These are phyloP conservation scores for Myotis brandtii DNA, from an alignment of 2,113 vertebrate species.

Conservation along the genomic window DNA sequence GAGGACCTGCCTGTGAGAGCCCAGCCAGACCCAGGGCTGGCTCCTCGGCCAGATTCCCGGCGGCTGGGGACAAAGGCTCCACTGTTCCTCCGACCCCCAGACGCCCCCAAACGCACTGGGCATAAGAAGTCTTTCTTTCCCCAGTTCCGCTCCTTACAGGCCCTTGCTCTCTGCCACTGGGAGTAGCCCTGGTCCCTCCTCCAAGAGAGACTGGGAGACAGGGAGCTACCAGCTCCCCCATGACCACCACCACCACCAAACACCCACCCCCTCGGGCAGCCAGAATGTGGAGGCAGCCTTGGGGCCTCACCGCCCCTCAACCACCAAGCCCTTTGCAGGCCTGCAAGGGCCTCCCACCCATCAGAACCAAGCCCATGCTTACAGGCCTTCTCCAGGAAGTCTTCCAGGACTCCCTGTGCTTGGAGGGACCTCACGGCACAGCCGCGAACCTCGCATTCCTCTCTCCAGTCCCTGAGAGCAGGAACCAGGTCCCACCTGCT, in stretches of 20 bases:
- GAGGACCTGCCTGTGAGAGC: slow-evolving; percentile 59
- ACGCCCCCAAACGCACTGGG: slow-evolving; percentile 75
- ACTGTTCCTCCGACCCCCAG: slow-evolving; percentile 73
- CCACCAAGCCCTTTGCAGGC: background rate
- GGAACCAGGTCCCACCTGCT: background rate
- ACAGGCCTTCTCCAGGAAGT: background rate
- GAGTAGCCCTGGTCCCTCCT: slow-evolving; percentile 39
- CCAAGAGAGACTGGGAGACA: background rate
- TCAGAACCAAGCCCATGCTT: background rate
- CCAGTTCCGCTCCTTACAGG: slow-evolving; percentile 58
- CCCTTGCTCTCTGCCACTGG: slow-evolving; percentile 49
- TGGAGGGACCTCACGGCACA: background rate
- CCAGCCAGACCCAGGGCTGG: slow-evolving; percentile 67
- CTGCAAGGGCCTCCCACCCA: background rate
- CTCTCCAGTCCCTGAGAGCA: background rate
- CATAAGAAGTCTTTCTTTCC: slow-evolving; percentile 78
- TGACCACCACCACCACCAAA: background rate
- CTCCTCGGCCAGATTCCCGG: slow-evolving; percentile 73
- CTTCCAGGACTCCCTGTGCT: background rate
- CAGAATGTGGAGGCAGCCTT: background rate
- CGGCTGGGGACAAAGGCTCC: slow-evolving; percentile 71
- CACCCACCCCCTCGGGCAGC: background rate
- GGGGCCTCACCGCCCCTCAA: background rate
- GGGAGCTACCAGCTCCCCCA: background rate
- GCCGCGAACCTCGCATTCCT: background rate